Base-by-base conservation (phyloP, 2,797 vertebrate genomes). In the Graptemys geographica region DNA sequence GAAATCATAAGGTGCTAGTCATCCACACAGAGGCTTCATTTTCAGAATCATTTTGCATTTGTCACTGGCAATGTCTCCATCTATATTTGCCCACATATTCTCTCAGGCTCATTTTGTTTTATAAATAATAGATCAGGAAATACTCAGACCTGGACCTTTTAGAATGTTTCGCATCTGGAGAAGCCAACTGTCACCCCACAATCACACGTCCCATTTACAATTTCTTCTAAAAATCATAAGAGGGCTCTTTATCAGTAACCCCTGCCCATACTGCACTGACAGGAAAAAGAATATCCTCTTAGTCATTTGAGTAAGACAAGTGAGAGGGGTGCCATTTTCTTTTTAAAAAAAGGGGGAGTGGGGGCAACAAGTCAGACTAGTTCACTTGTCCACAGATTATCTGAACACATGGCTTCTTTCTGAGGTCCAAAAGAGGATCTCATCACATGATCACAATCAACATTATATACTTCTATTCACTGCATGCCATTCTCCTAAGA, bases 21-120 rank as follows among this genome's bases (percentile, higher is more conserved):
- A 91, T 44, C 44, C 49, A 92, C 55, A 83, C 41, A 80, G 21
- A 65, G 5, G 41, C 69, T 95, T 93, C 47, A 41, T 80, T 93
- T 90, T 83, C 74, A 72, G 55, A 92, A 88, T 18, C 6, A 82
- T 83, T 92, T 87, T 53, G 55, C 74, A 81, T 87, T 90, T 1
- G 1, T 51, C 69, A 47, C 5, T 62, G 28, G 19, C 2, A 33
- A 11, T 8, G 11, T 82, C 72, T 55, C 81, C 49, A 72, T 65
- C 4, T n/a, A 1, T 55, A 81, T 59, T 52, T 82, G 85, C 53
- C 41, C 74, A 74, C 0, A 2, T 15, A 33, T 84, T 19, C 10
- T 59, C n/a, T 83, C 28, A 65, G 44, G 11, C 23, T 31, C 2
- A 87, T 41, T 27, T 2, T 23, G 91, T 91, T 86, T 82, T 49